These are phyloP conservation scores for Serinus canaria DNA, from an alignment of 2,113 vertebrate species.

Conservation along the genomic window DNA sequence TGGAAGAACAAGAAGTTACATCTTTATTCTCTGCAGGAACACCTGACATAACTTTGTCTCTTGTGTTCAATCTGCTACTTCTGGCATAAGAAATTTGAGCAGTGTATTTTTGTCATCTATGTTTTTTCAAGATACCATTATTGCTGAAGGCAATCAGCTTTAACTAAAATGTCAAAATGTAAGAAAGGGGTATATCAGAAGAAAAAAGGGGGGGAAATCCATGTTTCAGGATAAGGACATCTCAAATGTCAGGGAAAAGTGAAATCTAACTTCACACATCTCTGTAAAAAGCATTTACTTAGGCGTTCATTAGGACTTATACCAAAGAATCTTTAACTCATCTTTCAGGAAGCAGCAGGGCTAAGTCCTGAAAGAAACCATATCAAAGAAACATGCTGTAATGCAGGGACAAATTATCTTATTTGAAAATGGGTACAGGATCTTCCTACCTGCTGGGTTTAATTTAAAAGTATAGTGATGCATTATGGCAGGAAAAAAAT, in stretches of 20 bases:
- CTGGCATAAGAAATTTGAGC: not conserved
- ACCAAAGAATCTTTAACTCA: constrained; percentile 12
- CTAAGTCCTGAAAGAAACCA: not conserved
- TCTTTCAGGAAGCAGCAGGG: constrained; percentile 23
- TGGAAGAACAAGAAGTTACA: not conserved
- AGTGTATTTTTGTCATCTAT: not conserved
- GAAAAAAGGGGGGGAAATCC: not conserved
- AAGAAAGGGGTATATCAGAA: not conserved
- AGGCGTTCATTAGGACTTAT: constrained; percentile 12
- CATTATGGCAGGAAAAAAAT: not conserved
- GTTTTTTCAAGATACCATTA: not conserved
- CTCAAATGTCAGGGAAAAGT: not conserved
- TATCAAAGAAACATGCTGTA: not conserved
- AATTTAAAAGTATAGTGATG: constrained; percentile 23
- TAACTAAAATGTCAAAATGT: not conserved
- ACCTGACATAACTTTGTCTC: not conserved
- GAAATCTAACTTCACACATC: not conserved
- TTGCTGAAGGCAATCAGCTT: not conserved
- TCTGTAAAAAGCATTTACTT: constrained; percentile 3
- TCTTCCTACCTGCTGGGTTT: constrained; percentile 32
- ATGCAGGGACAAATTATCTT: constrained; percentile 1
- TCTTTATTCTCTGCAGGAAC: not conserved
- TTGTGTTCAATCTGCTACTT: not conserved
- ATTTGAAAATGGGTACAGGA: constrained; percentile 3
- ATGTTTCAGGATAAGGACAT: not conserved